Evolutionary conservation across 1,140 invertebrate species (phyloP), one percentile per base, ranked within the genome.

Genomic region (Diploscapter pachys): DNA sequence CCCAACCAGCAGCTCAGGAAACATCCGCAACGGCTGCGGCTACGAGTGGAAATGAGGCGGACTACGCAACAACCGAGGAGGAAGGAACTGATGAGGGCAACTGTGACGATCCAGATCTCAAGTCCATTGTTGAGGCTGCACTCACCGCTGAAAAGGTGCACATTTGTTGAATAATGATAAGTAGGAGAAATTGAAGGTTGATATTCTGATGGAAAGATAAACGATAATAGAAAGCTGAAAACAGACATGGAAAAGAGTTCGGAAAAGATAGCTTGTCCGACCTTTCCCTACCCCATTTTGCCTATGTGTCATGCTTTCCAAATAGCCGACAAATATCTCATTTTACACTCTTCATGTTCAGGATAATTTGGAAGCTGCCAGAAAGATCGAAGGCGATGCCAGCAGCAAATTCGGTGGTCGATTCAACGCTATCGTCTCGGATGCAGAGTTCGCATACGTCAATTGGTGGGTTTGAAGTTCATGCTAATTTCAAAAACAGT

Each of bases 401-500:
- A 74, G 76, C 13, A 67, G 76, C 56, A 79, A 79, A 67, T 79
- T 79, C 76, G 78, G 78, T 57, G 78, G 78, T 49, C 77, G 78
- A 59, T 79, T 79, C 77, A 79, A 79, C 77, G 55, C 77, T 31
- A 79, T 79, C 78, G 78, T 79, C 55, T 79, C 78, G n/a, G 78
- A 75, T 65, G 67, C 71, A 71, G 70, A 72, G 61, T 79, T 79
- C 77, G 72, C 77, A 49, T 79, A 79, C 62, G 77, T 79, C 71
- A 79, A 79, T 63, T 79, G 77, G 78, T 31, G 31, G 31, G 31
- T 31, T 31, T 31, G 71, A 73, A 59, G 13, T 59, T 9, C 31
- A 31, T 31, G 31, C 31, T 31, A 31, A 31, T 31, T 31, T 31
- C 31, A 31, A 31, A 31, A 31, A 31, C 31, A 31, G 31, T 31